These are phyloP conservation scores for Marasmarcha lunaedactyla DNA, from an alignment of 2,888 invertebrate genomes.

Conservation along the genomic window DNA sequence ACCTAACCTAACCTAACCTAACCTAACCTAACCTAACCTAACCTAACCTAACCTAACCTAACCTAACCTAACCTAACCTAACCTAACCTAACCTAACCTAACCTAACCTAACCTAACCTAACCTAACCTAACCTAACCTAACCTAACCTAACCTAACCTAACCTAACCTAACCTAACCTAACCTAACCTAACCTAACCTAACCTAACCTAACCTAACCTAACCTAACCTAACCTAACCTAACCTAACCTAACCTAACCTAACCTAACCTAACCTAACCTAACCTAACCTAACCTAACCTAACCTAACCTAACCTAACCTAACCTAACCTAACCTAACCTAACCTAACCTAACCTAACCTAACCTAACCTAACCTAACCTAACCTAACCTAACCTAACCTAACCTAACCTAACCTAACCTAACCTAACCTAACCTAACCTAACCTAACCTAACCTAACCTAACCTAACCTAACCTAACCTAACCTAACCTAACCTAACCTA, in stretches of 20 bases:
- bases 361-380: conserved; percentile 6
- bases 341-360: conserved; percentile 6
- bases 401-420: conserved; percentile 6
- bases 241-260: conserved; percentile 6
- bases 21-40: conserved; percentile 7
- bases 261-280: conserved; percentile 6
- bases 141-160: conserved; percentile 7
- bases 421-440: conserved; percentile 6
- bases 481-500: conserved; percentile 6
- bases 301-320: conserved; percentile 6
- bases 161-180: conserved; percentile 7
- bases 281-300: conserved; percentile 6
- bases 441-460: conserved; percentile 6
- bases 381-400: conserved; percentile 6
- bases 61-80: conserved; percentile 8
- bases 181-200: conserved; percentile 7
- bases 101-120: conserved; percentile 8
- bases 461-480: conserved; percentile 6
- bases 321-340: conserved; percentile 6
- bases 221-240: conserved; percentile 7
- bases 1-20: conserved; percentile 7
- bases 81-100: conserved; percentile 8
- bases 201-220: conserved; percentile 7
- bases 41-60: conserved; percentile 8
- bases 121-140: conserved; percentile 7